Evolutionary conservation across 2,113 vertebrate species (phyloP).

Genomic region (Canis aureus): DNA sequence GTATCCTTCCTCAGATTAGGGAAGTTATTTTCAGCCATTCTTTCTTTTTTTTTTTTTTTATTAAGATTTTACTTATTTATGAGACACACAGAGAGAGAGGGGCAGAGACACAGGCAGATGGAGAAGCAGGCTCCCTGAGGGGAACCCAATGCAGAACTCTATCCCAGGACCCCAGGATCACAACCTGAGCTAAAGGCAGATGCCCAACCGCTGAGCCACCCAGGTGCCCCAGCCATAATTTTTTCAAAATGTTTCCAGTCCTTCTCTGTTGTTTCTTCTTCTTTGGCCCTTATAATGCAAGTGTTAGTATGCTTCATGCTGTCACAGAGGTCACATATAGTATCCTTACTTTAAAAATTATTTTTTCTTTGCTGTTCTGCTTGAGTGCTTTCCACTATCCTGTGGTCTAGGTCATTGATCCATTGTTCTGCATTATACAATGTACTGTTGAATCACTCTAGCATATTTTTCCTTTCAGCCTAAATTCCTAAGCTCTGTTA

Average conservation of each 20-base stretch:
- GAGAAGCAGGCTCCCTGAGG: too few relatives aligned
- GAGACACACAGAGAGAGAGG: too few relatives aligned
- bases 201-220: too few relatives aligned
- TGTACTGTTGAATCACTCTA: background rate
- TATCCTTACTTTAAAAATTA: background rate
- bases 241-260: background rate
- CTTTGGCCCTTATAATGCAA: background rate
- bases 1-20: background rate
- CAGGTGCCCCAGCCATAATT: too few relatives aligned
- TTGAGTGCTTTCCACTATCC: background rate
- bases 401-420: background rate
- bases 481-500: background rate
- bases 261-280: background rate
- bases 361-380: background rate
- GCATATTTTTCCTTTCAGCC: background rate
- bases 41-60: too few relatives aligned
- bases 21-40: background rate
- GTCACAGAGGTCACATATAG: background rate
- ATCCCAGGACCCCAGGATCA: too few relatives aligned
- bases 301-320: background rate
- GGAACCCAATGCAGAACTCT: too few relatives aligned
- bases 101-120: too few relatives aligned
- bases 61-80: too few relatives aligned
- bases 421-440: background rate
- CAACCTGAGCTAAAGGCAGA: too few relatives aligned